A percentile compares a stretch with the other conserved stretches of the same genome.
Conservation (phyloP, 2,113 vertebrate species). For the Ascaphus truei region DNA sequence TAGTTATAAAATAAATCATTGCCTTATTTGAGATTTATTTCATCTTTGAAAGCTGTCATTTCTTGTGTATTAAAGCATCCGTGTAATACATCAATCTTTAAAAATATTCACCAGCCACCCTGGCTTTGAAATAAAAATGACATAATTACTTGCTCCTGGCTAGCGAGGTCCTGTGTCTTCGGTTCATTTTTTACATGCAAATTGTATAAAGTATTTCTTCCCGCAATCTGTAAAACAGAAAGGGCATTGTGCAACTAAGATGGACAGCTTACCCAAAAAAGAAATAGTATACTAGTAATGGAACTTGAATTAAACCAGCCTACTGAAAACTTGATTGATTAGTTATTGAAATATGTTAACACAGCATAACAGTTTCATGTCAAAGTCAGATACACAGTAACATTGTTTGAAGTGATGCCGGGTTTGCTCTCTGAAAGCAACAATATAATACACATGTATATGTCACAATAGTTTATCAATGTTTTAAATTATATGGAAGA, state of each 20-base stretch:
- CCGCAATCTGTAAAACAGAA: slow-evolving; percentile 63
- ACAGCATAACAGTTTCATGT: slow-evolving; percentile 57
- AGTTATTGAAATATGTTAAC: slow-evolving; percentile 68
- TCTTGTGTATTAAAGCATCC: slow-evolving; percentile 51
- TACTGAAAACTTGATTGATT: slow-evolving; percentile 62
- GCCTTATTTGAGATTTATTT: slow-evolving; percentile 39
- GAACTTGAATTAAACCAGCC: slow-evolving; percentile 61
- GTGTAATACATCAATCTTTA: slow-evolving; percentile 60
- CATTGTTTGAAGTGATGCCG: too few relatives aligned
- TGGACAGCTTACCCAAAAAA: slow-evolving; percentile 59
- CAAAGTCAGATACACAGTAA: not conserved
- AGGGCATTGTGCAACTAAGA: slow-evolving; percentile 60
- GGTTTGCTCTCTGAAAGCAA: too few relatives aligned
- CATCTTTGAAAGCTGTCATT: slow-evolving; percentile 46
- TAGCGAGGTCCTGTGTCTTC: slow-evolving; percentile 63
- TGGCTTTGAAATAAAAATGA: slow-evolving; percentile 75
- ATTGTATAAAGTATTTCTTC: slow-evolving; percentile 74
- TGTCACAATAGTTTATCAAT: too few relatives aligned
- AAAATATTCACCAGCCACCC: slow-evolving; percentile 42
- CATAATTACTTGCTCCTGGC: slow-evolving; percentile 70
- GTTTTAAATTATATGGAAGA: too few relatives aligned
- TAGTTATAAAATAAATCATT: not conserved
- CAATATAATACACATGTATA: too few relatives aligned
- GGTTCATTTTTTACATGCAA: slow-evolving; percentile 76
- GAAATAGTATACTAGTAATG: slow-evolving; percentile 59